Conservation (phyloP, 2,797 vertebrate genomes). For the Benthosema pterotum region DNA sequence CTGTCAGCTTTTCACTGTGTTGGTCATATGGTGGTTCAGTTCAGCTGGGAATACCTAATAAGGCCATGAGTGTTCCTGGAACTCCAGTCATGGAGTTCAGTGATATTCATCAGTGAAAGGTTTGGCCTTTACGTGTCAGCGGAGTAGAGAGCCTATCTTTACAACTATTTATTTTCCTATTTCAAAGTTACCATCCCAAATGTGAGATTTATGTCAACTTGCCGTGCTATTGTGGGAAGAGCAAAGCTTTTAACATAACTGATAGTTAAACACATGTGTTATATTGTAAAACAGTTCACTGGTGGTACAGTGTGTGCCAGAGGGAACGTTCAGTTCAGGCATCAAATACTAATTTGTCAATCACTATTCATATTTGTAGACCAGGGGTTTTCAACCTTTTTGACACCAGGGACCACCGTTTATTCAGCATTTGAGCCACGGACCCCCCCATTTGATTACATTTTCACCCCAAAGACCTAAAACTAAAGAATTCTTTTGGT, state of each 20-base stretch:
- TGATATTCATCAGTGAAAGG: background rate
- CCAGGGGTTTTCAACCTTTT: too few species aligned
- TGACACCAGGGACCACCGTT: too few species aligned
- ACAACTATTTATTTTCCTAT: background rate
- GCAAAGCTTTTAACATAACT: background rate
- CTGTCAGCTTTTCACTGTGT: background rate
- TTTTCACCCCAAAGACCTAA: too few species aligned
- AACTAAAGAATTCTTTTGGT: too few species aligned
- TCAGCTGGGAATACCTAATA: slow-evolving; percentile 8
- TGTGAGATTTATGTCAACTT: slow-evolving; percentile 1
- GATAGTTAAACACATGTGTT: background rate
- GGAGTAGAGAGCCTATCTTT: slow-evolving; percentile 1
- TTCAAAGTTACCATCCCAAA: background rate
- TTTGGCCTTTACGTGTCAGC: background rate
- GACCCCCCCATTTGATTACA: too few species aligned
- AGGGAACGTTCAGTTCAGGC: too few species aligned
- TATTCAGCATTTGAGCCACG: too few species aligned
- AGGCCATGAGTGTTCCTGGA: slow-evolving; percentile 5
- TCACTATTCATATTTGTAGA: too few species aligned
- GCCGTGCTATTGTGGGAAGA: background rate
- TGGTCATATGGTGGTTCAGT: background rate
- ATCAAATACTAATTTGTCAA: too few species aligned
- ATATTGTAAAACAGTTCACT: too few species aligned
- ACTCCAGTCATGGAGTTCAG: background rate
- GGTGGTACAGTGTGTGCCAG: too few species aligned